These are phyloP conservation scores for Brachionus sp. DNA, from an alignment of 1,140 invertebrate genomes.

Conservation along the genomic window DNA sequence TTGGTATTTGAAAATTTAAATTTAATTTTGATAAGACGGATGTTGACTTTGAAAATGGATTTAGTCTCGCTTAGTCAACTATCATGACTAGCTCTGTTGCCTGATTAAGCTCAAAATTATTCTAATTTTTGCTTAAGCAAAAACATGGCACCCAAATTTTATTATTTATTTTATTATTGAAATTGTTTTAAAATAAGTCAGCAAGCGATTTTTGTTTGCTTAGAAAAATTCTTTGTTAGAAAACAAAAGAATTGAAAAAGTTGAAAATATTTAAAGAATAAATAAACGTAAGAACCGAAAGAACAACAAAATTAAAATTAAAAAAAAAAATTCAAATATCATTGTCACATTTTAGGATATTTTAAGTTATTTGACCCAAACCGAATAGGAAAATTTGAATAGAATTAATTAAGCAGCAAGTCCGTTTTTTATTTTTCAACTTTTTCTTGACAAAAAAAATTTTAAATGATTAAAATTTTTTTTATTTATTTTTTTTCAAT, in stretches of 20 bases:
- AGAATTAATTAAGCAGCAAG: background rate
- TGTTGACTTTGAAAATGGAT: background rate
- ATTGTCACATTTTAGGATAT: constrained; percentile 23
- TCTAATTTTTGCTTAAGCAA: background rate
- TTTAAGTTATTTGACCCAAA: constrained; percentile 7
- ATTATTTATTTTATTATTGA: constrained; percentile 16
- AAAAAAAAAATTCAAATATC: background rate
- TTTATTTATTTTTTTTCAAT: background rate
- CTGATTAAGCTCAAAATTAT: background rate
- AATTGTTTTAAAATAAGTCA: constrained; percentile 38
- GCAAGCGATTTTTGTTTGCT: constrained; percentile 9
- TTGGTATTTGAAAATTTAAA: background rate
- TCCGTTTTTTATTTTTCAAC: background rate
- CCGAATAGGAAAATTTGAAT: background rate
- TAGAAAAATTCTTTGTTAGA: background rate
- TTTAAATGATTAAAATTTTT: background rate
- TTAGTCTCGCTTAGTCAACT: background rate
- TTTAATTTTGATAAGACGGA: background rate
- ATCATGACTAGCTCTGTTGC: background rate
- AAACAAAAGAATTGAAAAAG: constrained; percentile 36
- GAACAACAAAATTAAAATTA: background rate
- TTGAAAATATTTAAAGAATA: constrained; percentile 28
- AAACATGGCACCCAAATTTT: background rate
- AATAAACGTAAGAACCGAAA: background rate
- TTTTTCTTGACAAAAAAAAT: background rate